phyloP scores from a whole-genome alignment of 2,888 invertebrate genomes.

The Xestobium rufovillosum region DNA sequence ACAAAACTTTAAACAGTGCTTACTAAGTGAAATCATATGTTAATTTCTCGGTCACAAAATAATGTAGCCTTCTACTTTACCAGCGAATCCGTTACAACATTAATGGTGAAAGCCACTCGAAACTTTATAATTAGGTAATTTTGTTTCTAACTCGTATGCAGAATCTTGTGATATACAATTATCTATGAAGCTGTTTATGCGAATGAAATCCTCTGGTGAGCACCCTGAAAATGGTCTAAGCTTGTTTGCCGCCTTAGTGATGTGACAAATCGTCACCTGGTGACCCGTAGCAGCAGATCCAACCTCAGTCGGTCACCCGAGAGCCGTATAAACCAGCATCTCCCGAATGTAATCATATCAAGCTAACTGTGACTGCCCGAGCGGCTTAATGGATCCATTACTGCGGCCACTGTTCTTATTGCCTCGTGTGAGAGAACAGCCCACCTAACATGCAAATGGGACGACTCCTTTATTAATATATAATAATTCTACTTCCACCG shows the following conservation, averaged over 20 bases:
- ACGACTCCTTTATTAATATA: slow-evolving; percentile 36
- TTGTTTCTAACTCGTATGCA: slow-evolving; percentile 21
- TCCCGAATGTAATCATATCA: slow-evolving; percentile 39
- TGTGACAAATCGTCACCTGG: slow-evolving; percentile 47
- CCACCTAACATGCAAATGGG: slow-evolving; percentile 35
- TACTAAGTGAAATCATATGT: no score
- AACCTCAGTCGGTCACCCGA: slow-evolving; percentile 38
- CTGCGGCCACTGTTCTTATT: slow-evolving; percentile 34
- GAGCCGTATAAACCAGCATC: slow-evolving; percentile 38
- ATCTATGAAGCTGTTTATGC: slow-evolving; percentile 27
- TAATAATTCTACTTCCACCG: no score
- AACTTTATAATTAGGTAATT: slow-evolving; percentile 26
- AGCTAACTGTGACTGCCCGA: slow-evolving; percentile 30
- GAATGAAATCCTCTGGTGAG: slow-evolving; percentile 27
- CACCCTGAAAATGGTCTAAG: slow-evolving; percentile 43
- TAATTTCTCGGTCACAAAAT: no score
- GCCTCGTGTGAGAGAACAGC: slow-evolving; percentile 30
- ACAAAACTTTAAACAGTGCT: no score
- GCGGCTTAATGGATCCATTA: slow-evolving; percentile 40
- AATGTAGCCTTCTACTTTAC: no score
- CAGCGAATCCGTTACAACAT: no score
- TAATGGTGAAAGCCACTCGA: slow-evolving; percentile 11
- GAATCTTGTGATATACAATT: slow-evolving; percentile 27
- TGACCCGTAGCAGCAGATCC: slow-evolving; percentile 41
- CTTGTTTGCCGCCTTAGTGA: slow-evolving; percentile 44